Percentiles rank a stretch among this genome's conserved stretches.
These are phyloP conservation scores for Diplodus puntazzo DNA, from an alignment of 2,797 vertebrate genomes.

Conservation along the genomic window DNA sequence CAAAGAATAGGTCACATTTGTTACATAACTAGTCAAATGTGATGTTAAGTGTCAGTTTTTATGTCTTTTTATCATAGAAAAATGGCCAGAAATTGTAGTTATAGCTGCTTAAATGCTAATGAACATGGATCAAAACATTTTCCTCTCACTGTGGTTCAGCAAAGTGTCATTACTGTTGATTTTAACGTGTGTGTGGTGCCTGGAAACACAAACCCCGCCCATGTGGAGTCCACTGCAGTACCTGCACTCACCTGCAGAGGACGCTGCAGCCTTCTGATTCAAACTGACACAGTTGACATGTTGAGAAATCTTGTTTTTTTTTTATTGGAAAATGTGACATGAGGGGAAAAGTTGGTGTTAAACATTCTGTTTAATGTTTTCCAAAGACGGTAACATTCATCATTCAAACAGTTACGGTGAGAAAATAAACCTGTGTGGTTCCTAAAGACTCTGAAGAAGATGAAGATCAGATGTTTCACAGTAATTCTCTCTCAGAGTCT, in stretches of 20 bases:
- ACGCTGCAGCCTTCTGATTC: background rate
- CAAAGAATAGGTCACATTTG: background rate
- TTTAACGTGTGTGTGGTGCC: background rate
- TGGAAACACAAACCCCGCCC: slow-evolving; percentile 15
- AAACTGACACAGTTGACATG: background rate
- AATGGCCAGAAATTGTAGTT: background rate
- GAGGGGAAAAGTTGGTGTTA: background rate
- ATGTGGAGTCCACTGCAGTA: background rate
- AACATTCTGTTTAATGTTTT: too few relatives aligned
- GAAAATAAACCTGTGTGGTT: background rate
- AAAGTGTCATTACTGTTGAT: background rate
- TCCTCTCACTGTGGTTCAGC: background rate
- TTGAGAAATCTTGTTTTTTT: background rate
- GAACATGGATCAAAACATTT: background rate
- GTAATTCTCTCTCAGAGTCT: background rate
- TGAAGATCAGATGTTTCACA: slow-evolving; percentile 3
- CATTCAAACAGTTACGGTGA: background rate
- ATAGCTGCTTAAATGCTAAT: background rate
- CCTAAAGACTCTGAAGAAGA: background rate
- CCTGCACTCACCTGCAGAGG: background rate
- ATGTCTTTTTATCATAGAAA: background rate
- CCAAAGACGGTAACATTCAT: background rate
- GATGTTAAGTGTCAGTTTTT: background rate
- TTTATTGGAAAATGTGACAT: background rate
- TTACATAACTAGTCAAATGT: background rate